Evolutionary conservation across 2,888 invertebrate species (phyloP), one percentile per base, ranked within the genome.

Genomic region (Morpho achilles): DNA sequence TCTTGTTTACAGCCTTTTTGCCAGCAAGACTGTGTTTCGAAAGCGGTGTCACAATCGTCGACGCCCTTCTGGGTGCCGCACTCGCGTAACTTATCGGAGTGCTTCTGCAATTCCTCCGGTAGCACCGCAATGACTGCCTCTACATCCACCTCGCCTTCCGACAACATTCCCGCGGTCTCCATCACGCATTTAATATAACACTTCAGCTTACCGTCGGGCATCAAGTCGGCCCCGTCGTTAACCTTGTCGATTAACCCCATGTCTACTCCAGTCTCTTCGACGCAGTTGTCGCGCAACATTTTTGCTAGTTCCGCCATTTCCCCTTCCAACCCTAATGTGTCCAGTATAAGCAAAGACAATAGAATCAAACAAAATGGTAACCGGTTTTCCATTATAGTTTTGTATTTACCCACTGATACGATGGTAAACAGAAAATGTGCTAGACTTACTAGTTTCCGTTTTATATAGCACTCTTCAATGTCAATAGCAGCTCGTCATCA

Each of bases 161-260:
- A 59, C 73, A 87, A 63, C 86, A 89, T 87, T 49, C 89, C 89
- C 1, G 85, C 83, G 39, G 83, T 87, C 74, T 88, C 89, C 89
- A 89, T 86, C 22, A 79, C 73, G 68, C 89, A 89, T 68, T 87
- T 86, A 63, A 84, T 75, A 76, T 89, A 89, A 72, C 89, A 89
- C 67, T 87, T 84, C 53, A 89, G 73, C 60, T 74, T 75, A 0
- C 67, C 65, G 67, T 87, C 87, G 0, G 77, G 70, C 71, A 74
- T 68, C 10, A 89, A 69, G 9, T 75, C 76, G 0, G 77, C 76
- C n/a, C 89, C 89, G 6, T 58, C 77, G 69, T 89, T 82, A 1
- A 87, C 75, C 39, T 71, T 65, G 44, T 80, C 80, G 42, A 89
- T 67, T 9, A 86, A 70, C 47, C 71, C 59, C 10, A 74, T 6